A percentile compares a stretch with the other conserved stretches of the same genome.
Evolutionary conservation across 2,888 invertebrate species (phyloP).

Genomic region (Cyrtodaria siliqua): DNA sequence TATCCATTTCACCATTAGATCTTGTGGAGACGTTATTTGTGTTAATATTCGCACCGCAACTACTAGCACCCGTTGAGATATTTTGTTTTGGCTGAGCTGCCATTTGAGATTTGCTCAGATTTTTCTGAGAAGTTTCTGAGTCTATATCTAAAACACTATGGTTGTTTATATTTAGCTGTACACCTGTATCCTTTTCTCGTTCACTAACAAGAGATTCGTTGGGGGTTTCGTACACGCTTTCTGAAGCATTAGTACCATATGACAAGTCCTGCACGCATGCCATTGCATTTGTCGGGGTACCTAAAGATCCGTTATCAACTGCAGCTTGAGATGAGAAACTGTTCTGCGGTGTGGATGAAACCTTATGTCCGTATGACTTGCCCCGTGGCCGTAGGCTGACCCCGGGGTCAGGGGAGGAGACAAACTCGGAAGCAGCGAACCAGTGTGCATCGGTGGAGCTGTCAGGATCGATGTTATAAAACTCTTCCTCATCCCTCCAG

Average conservation of each 20-base stretch:
- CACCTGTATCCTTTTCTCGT: conserved; percentile 9
- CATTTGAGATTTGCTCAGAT: background rate
- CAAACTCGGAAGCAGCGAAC: conserved; percentile 2
- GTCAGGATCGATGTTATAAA: background rate
- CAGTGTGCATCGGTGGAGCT: background rate
- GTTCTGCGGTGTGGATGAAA: conserved; percentile 3
- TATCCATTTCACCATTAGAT: background rate
- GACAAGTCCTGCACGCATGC: background rate
- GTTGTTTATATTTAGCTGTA: no score
- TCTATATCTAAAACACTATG: no score
- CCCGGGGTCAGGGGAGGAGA: conserved; percentile 16
- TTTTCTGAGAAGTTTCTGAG: no score
- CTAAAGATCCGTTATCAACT: background rate
- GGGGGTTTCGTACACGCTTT: conserved; percentile 43
- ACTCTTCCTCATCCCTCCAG: conserved; percentile 6
- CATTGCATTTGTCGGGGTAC: background rate
- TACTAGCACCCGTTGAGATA: background rate
- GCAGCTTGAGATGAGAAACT: conserved; percentile 4
- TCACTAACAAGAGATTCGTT: conserved; percentile 27
- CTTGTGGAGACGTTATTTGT: no score
- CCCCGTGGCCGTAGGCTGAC: conserved; percentile 35
- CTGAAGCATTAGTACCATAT: background rate
- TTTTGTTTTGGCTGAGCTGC: background rate
- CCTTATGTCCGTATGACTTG: background rate
- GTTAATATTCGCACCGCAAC: no score